Evolutionary conservation across 2,113 vertebrate genomes (phyloP).

Genomic region (Cavia aperea): DNA sequence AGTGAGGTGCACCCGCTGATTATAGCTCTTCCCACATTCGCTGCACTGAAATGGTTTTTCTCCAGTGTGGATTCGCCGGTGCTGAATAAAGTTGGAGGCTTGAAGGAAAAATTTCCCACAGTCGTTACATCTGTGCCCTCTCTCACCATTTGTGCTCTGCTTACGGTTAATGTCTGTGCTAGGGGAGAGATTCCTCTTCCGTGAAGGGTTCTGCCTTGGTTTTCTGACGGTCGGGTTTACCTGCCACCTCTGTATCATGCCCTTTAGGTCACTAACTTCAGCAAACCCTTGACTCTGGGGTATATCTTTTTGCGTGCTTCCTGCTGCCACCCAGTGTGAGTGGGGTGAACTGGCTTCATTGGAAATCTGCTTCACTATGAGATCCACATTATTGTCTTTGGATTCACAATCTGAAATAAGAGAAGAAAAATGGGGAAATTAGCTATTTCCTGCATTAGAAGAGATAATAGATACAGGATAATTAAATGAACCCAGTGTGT

Average conservation of each 20-base stretch:
- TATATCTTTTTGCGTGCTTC: neutral
- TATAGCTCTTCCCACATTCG: conserved; percentile 70
- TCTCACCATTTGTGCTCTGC: conserved; percentile 36
- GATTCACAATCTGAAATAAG: conserved; percentile 56
- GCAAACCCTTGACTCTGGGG: conserved; percentile 40
- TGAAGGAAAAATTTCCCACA: conserved; percentile 71
- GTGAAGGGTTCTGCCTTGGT: conserved; percentile 42
- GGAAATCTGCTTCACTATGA: conserved; percentile 51
- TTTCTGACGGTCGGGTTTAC: conserved; percentile 44
- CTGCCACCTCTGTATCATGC: conserved; percentile 61
- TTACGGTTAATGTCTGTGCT: conserved; percentile 14
- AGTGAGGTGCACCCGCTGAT: conserved; percentile 69
- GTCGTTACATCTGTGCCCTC: conserved; percentile 65
- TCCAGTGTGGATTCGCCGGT: conserved; percentile 69
- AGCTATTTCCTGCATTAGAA: neutral
- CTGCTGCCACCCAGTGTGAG: conserved; percentile 33
- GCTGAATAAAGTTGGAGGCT: conserved; percentile 70
- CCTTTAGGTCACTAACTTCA: conserved; percentile 38
- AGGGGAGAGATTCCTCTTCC: conserved; percentile 27
- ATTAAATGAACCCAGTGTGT: neutral
- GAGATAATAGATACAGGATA: neutral
- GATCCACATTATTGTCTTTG: conserved; percentile 39
- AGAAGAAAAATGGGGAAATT: conserved; percentile 5
- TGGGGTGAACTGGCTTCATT: conserved; percentile 27
- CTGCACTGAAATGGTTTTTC: conserved; percentile 67